phyloP scores from a whole-genome alignment of 2,797 vertebrate genomes.

The Micromesistius poutassou region DNA sequence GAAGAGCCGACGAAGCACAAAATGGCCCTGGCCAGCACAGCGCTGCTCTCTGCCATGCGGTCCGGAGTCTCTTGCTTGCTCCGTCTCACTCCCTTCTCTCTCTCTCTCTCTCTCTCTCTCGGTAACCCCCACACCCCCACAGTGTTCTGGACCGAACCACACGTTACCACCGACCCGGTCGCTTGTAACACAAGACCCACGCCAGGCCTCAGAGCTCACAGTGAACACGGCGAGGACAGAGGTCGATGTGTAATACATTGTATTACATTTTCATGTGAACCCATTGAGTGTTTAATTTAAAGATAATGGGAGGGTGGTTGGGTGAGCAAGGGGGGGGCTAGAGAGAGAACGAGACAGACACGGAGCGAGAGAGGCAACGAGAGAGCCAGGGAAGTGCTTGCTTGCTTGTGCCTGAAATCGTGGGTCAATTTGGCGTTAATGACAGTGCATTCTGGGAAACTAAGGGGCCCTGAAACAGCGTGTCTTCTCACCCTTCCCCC shows the following conservation, averaged over 20 bases:
- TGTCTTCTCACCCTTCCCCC: slow-evolving; percentile 15
- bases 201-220: slow-evolving; percentile 5
- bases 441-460: slow-evolving; percentile 20
- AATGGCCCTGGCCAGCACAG: slow-evolving; percentile 72
- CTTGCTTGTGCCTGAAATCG: slow-evolving; percentile 7
- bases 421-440: slow-evolving; percentile 16
- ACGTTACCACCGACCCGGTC: slow-evolving; percentile 40
- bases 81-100: too few relatives aligned
- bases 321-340: not conserved
- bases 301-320: not conserved
- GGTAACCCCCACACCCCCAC: slow-evolving; percentile 20
- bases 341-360: not conserved
- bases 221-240: not conserved
- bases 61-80: slow-evolving; percentile 37
- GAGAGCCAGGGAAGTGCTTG: not conserved
- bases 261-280: too few relatives aligned
- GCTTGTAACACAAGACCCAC: slow-evolving; percentile 38
- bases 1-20: slow-evolving; percentile 88
- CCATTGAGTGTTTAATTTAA: not conserved
- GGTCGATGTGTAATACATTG: not conserved
- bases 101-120: slow-evolving; percentile 10
- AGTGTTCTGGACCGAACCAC: slow-evolving; percentile 9
- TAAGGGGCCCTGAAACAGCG: slow-evolving; percentile 12
- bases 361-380: too few relatives aligned
- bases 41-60: slow-evolving; percentile 43